Base-by-base conservation (phyloP, 2,888 invertebrate genomes). In the Drosophila macrospina region DNA sequence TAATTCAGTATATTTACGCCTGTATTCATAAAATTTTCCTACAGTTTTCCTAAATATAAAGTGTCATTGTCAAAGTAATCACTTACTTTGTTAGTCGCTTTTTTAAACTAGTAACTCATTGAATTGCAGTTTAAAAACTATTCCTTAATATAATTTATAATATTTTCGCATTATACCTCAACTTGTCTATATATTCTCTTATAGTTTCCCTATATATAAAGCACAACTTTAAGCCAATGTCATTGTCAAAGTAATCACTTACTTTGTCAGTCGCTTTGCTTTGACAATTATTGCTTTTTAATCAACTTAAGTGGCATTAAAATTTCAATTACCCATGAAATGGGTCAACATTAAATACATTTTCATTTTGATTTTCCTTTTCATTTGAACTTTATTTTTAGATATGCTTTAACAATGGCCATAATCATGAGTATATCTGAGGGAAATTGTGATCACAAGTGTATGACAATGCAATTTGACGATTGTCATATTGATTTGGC, bases 211-310 rank as follows among this genome's bases (percentile, higher is more conserved):
- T 8, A 28, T 32, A 16, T 16, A 8, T 16, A 32, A 32, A 20
- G 10, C n/a, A 30, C 11, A 52, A 1, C 13, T 5, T 10, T n/a
- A 20, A 20, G 20, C 20, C 20, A 20, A 20, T 16, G 28, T 39
- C 16, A n/a, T 28, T 52, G 11, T 4, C 1, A n/a, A 28, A 13
- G 41, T 41, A 32, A 41, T 41, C 26, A 34, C 15, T 7, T 42
- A 32, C 8, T 10, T 30, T 39, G 26, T 16, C 5, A 45, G 44
- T 44, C 28, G 47, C 47, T 45, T 44, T 44, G 26, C 34, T 15
- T 26, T 48, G 57, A 57, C 56, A 56, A 56, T 47, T 56, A 56
- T 56, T 28, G 56, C 48, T 32, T 57, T 54, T 44, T 44, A 55
- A 56, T 56, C 56, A 56, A 36, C 37, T 57, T 36, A 47, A 57